Conservation (phyloP, 2,797 vertebrate species). For the Novumbra hubbsi region DNA sequence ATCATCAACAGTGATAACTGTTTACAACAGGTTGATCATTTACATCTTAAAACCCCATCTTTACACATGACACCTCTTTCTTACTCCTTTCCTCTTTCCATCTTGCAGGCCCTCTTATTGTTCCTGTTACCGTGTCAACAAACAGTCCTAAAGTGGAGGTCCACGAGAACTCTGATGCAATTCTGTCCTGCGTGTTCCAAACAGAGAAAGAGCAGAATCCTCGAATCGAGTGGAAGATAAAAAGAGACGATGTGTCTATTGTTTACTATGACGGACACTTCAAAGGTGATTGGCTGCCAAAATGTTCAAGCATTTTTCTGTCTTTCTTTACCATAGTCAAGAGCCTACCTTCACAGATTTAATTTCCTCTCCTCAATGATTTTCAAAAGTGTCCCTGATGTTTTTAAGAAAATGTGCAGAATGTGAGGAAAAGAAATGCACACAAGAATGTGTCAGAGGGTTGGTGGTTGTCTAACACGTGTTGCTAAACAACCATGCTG, state of each 20-base stretch:
- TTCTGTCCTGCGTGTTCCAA: slow-evolving; percentile 83
- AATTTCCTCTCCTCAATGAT: neutral
- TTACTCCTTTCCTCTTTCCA: slow-evolving; percentile 9
- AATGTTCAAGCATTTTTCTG: neutral
- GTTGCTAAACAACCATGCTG: neutral
- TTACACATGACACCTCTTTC: neutral
- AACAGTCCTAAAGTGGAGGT: slow-evolving; percentile 63
- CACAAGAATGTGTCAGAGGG: neutral
- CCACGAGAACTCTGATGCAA: slow-evolving; percentile 68
- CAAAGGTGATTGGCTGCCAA: slow-evolving; percentile 66
- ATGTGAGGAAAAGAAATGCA: neutral
- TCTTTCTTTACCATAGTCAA: neutral
- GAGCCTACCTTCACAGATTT: neutral
- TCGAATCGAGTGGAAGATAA: slow-evolving; percentile 97
- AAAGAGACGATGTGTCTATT: slow-evolving; percentile 78
- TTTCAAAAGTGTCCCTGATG: too few relatives aligned
- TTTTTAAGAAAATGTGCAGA: neutral
- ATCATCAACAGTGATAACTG: neutral
- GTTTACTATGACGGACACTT: slow-evolving; percentile 84
- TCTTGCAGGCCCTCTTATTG: slow-evolving; percentile 12
- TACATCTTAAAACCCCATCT: neutral
- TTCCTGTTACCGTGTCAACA: slow-evolving; percentile 65
- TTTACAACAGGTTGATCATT: neutral
- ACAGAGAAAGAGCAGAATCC: slow-evolving; percentile 73
- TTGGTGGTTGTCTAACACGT: neutral